Evolutionary conservation across 2,888 invertebrate species (phyloP).

Genomic region (Bombyx huttoni): DNA sequence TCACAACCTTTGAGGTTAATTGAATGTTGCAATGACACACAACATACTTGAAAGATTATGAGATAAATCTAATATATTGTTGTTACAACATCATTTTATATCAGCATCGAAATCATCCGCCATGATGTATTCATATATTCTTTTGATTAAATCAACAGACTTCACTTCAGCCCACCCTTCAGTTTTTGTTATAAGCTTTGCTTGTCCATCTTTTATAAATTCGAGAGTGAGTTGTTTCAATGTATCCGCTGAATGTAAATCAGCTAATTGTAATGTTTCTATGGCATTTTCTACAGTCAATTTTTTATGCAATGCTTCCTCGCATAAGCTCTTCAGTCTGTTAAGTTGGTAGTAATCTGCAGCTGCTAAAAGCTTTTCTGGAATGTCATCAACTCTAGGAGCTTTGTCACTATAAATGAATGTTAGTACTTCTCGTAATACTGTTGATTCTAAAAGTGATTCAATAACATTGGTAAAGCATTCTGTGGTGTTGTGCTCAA

Average conservation of each 20-base stretch:
- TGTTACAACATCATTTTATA: slow-evolving; percentile 18
- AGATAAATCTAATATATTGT: too few relatives aligned
- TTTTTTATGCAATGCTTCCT: slow-evolving; percentile 54
- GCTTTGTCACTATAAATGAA: slow-evolving; percentile 61
- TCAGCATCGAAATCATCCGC: slow-evolving; percentile 48
- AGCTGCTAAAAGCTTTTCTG: slow-evolving; percentile 54
- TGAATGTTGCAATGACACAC: too few relatives aligned
- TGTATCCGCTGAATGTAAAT: slow-evolving; percentile 49
- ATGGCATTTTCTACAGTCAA: slow-evolving; percentile 60
- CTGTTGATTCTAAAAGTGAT: slow-evolving; percentile 49
- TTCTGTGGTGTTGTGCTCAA: slow-evolving; percentile 58
- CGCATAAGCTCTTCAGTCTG: slow-evolving; percentile 51
- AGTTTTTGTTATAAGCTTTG: slow-evolving; percentile 51
- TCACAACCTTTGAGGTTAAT: too few relatives aligned
- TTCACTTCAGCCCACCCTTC: slow-evolving; percentile 54
- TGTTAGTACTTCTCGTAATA: slow-evolving; percentile 46
- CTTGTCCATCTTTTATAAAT: slow-evolving; percentile 61
- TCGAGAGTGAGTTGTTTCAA: slow-evolving; percentile 48
- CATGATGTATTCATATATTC: slow-evolving; percentile 57
- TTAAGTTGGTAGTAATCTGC: slow-evolving; percentile 59
- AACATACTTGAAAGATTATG: too few relatives aligned
- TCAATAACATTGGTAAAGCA: slow-evolving; percentile 49
- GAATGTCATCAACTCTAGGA: slow-evolving; percentile 53
- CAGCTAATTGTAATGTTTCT: slow-evolving; percentile 53
- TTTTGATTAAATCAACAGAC: slow-evolving; percentile 53